Evolutionary conservation across 2,888 invertebrate genomes (phyloP), one percentile per base, ranked within the genome.

Genomic region (Xestia sexstrigata): DNA sequence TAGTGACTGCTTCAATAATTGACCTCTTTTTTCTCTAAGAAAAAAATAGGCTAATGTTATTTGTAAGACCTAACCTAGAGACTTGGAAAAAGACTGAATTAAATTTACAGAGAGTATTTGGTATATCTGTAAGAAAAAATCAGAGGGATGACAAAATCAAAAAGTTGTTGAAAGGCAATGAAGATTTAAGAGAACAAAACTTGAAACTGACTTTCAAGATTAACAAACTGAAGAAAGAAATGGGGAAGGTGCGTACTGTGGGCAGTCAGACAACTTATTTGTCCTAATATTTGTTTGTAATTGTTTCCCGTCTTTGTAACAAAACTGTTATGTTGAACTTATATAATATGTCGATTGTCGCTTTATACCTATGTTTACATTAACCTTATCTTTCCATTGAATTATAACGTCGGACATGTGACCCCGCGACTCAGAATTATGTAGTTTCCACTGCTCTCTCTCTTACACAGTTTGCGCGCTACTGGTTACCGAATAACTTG

Each of bases 61-160:
- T 35, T 47, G n/a, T 60, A 70, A 63, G 42, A 30, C n/a, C n/a
- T n/a, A 68, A 84, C n/a, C 20, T 63, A 52, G 35, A 58, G 70
- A 62, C 63, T 74, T 63, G 47, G 60, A 55, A 69, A 68, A 77
- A 70, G 62, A 74, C 63, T 76, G 39, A 65, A 62, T 67, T 81
- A 66, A 39, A 39, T 76, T 92, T 94, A 66, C 94, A 96, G 96
- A 95, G 91, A 93, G 92, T 95, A 17, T 96, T 95, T 89, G 96
- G 96, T 49, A 93, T 95, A 84, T 92, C 95, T 70, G 88, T 86
- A 9, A 90, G 89, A 74, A 95, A 94, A 85, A 92, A 93, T 69
- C 87, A 94, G 80, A 92, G 90, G 74, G 94, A 96, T 89, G 91
- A 93, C 4, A 93, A 92, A 89, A 90, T 94, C 26, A 91, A 92